A percentile compares a stretch with the other conserved stretches of the same genome.
Evolutionary conservation across 2,888 invertebrate species (phyloP).

Genomic region (Drosophila melanosoma): DNA sequence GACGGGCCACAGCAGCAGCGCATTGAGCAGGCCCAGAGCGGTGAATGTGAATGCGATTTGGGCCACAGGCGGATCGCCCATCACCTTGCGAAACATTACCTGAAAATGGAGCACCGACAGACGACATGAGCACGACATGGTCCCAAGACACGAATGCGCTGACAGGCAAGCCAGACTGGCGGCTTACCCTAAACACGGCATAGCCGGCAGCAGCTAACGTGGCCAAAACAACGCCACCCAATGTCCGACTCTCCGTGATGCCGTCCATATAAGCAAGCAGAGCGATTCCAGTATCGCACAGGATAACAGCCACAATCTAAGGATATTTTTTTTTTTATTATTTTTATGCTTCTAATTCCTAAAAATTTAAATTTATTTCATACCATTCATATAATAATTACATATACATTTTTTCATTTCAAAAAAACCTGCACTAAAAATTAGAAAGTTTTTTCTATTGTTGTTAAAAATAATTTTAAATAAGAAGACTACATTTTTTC

Average conservation of each 20-base stretch:
- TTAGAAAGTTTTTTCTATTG: neutral
- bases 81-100: slow-evolving; percentile 97
- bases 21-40: slow-evolving; percentile 94
- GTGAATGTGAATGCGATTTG: slow-evolving; percentile 97
- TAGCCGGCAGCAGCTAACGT: slow-evolving; percentile 96
- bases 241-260: slow-evolving; percentile 94
- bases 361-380: neutral
- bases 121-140: slow-evolving; percentile 55
- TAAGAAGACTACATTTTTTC: neutral
- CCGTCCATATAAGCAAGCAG: slow-evolving; percentile 98
- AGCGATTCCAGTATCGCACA: slow-evolving; percentile 97
- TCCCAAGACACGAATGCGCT: slow-evolving; percentile 41
- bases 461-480: neutral
- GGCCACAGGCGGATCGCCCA: slow-evolving; percentile 96
- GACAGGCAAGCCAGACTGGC: slow-evolving; percentile 10
- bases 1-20: slow-evolving; percentile 95
- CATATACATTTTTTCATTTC: neutral
- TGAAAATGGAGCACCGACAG: slow-evolving; percentile 82
- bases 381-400: neutral
- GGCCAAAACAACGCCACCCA: slow-evolving; percentile 95
- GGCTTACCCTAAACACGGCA: slow-evolving; percentile 94
- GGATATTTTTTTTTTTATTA: slow-evolving; percentile 4
- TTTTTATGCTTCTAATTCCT: neutral
- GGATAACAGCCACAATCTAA: slow-evolving; percentile 97
- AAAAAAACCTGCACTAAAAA: neutral